Evolutionary conservation across 2,113 vertebrate species (phyloP).

Genomic region (Triplophysa siluroides): DNA sequence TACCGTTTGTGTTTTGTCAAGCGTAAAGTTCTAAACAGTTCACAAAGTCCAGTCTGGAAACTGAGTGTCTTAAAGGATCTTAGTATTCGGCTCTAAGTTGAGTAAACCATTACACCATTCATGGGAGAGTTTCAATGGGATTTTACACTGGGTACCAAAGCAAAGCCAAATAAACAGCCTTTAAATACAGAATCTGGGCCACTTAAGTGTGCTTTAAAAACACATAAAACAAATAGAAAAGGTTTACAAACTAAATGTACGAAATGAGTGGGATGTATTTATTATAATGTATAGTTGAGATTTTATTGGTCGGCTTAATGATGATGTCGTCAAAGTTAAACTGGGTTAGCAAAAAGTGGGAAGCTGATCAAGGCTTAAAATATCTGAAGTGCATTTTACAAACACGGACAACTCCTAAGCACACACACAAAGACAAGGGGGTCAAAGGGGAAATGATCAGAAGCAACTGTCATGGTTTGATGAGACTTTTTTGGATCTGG

Average conservation of each 20-base stretch:
- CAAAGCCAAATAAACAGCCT: not conserved
- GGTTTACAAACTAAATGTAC: not conserved
- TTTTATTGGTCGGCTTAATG: not conserved
- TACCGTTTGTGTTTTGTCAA: constrained; percentile 3
- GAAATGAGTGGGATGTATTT: not conserved
- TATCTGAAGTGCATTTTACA: not conserved
- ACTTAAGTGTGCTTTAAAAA: not conserved
- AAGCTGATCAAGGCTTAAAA: not conserved
- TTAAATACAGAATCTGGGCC: not conserved
- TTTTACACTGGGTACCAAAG: not conserved
- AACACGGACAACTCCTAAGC: too few species aligned
- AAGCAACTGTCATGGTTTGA: not conserved
- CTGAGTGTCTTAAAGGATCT: not conserved
- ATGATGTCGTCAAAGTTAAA: not conserved
- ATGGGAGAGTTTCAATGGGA: not conserved
- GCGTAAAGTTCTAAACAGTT: not conserved
- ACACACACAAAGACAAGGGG: not conserved
- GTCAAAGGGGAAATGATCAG: too few species aligned
- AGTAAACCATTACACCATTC: not conserved
- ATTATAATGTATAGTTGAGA: not conserved
- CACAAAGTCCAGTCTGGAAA: too few species aligned
- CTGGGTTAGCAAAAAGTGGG: not conserved
- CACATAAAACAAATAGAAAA: not conserved
- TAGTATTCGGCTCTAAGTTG: not conserved
- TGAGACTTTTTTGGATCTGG: not conserved